phyloP scores from a whole-genome alignment of 2,797 vertebrate species.

The Artibeus jamaicensis region DNA sequence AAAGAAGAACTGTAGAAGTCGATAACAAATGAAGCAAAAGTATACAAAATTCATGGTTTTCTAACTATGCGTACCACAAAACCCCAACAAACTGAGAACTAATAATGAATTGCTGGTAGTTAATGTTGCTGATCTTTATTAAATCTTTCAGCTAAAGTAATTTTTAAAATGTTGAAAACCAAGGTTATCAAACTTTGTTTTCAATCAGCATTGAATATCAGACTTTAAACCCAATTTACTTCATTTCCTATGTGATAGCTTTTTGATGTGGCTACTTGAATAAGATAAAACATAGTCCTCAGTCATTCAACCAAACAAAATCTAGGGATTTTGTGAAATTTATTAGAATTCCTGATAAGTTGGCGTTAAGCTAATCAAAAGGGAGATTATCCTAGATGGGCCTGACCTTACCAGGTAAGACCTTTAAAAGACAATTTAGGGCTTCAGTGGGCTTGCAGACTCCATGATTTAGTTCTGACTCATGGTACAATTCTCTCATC shows the following conservation, averaged over 20 bases:
- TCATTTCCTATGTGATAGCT: neutral
- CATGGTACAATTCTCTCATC: neutral
- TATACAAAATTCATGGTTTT: constrained; percentile 35
- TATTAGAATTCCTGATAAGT: neutral
- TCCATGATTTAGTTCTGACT: neutral
- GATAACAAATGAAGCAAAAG: constrained; percentile 70
- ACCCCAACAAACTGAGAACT: constrained; percentile 59
- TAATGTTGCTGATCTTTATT: neutral
- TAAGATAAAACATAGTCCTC: neutral
- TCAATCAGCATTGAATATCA: neutral
- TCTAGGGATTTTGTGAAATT: neutral
- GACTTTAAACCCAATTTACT: neutral
- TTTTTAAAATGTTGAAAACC: neutral
- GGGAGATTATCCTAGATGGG: neutral
- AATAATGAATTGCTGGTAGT: constrained; percentile 45
- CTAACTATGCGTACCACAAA: constrained; percentile 38
- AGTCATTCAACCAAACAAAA: neutral
- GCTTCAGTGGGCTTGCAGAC: neutral
- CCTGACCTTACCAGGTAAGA: neutral
- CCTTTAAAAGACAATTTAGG: neutral
- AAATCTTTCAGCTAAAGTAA: neutral
- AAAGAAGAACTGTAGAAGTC: constrained; percentile 59
- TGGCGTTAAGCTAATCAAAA: neutral
- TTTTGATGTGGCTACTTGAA: neutral
- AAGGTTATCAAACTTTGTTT: constrained; percentile 43